phyloP scores from a whole-genome alignment of 2,797 vertebrate genomes.

The Morelia viridis region DNA sequence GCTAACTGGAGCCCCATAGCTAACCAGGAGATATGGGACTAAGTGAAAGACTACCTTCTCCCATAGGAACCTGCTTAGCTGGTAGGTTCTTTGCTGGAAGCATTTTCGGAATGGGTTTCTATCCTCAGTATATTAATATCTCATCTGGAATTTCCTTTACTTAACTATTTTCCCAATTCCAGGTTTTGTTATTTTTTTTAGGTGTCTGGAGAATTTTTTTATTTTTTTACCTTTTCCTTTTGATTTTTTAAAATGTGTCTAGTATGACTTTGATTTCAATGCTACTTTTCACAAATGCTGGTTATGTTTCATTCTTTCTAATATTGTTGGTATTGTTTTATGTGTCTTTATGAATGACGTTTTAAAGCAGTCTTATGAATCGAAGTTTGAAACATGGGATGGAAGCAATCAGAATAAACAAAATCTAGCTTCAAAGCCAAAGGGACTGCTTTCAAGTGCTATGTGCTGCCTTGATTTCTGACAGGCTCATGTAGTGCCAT shows the following conservation, averaged over 20 bases:
- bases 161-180: background rate
- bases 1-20: background rate
- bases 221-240: background rate
- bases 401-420: background rate
- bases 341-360: background rate
- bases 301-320: background rate
- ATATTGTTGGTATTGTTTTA: background rate
- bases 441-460: background rate
- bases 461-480: background rate
- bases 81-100: background rate
- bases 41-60: background rate
- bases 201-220: background rate
- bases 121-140: background rate
- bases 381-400: background rate
- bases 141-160: background rate
- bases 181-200: background rate
- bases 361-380: background rate
- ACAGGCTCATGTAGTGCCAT: background rate
- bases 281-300: background rate
- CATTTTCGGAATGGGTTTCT: background rate
- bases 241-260: background rate
- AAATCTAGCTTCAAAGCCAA: background rate
- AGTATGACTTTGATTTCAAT: background rate
- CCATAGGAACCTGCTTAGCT: background rate
- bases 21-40: background rate